These are phyloP conservation scores for Crypturellus undulatus DNA, from an alignment of 2,113 vertebrate species.

Conservation along the genomic window DNA sequence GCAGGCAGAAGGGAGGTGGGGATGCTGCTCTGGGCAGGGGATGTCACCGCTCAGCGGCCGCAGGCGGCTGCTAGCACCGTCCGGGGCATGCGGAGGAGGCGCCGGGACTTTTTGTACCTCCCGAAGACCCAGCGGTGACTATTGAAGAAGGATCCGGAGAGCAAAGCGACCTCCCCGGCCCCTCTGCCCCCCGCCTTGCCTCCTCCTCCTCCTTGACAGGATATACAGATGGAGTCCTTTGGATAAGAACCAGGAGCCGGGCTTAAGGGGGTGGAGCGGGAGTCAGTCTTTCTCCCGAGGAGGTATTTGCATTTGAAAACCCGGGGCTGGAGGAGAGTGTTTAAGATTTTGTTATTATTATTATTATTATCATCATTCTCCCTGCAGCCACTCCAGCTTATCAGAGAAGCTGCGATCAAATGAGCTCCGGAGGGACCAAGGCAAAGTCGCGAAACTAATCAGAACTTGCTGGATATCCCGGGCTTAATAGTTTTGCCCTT, in stretches of 20 bases:
- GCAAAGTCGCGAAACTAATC: conserved; percentile 70
- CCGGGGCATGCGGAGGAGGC: neutral
- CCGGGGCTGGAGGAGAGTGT: conserved; percentile 17
- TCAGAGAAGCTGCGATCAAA: conserved; percentile 36
- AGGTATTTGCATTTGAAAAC: conserved; percentile 71
- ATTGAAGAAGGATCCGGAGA: conserved; percentile 14
- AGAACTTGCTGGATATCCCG: conserved; percentile 53
- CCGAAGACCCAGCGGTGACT: conserved; percentile 20
- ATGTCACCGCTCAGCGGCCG: conserved; percentile 7
- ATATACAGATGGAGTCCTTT: conserved; percentile 67
- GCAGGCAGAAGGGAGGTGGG: conserved; percentile 38
- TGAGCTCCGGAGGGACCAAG: conserved; percentile 38
- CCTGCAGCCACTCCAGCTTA: conserved; percentile 52
- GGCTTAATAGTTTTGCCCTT: conserved; percentile 52
- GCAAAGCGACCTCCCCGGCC: neutral
- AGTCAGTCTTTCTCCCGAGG: conserved; percentile 19
- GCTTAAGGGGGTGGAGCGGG: conserved; percentile 65
- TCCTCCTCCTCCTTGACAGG: conserved; percentile 45
- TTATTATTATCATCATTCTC: neutral
- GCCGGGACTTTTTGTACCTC: conserved; percentile 15
- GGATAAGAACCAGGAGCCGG: conserved; percentile 53
- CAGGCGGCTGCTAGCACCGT: neutral
- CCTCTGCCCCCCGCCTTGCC: neutral
- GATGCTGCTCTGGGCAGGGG: conserved; percentile 30
- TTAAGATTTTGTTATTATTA: neutral